Percentiles rank a stretch among this genome's conserved stretches.
Evolutionary conservation across 2,797 vertebrate genomes (phyloP).

Genomic region (Limnodromus scolopaceus): DNA sequence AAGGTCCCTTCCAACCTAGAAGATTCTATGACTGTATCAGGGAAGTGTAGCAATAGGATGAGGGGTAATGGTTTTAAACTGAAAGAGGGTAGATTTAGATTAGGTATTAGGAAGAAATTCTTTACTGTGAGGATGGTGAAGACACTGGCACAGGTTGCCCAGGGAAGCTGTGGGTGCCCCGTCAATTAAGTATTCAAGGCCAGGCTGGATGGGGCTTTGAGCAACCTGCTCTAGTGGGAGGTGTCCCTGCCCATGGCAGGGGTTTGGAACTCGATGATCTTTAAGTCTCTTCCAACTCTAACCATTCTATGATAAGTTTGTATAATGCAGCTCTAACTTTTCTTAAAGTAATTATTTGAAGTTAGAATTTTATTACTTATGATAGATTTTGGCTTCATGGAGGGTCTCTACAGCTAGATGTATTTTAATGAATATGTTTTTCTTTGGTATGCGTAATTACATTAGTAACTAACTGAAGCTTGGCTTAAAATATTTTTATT

Average conservation of each 20-base stretch:
- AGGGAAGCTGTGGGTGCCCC: neutral
- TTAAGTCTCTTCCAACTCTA: neutral
- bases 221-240: neutral
- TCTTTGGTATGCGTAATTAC: neutral
- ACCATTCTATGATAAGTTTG: neutral
- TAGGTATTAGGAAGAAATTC: neutral
- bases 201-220: neutral
- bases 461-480: neutral
- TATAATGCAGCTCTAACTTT: neutral
- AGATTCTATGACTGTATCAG: neutral
- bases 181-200: neutral
- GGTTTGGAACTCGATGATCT: neutral
- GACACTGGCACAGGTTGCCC: neutral
- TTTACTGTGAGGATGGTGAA: neutral
- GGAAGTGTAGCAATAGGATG: neutral
- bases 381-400: neutral
- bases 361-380: neutral
- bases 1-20: too few species aligned
- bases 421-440: neutral
- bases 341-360: neutral
- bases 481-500: constrained; percentile 2
- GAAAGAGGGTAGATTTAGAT: neutral
- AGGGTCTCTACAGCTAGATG: neutral
- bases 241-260: neutral
- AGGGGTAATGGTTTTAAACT: neutral